phyloP scores from a whole-genome alignment of 53 echinoderm and acorn worm species.

The Temnopleurus reevesii region DNA sequence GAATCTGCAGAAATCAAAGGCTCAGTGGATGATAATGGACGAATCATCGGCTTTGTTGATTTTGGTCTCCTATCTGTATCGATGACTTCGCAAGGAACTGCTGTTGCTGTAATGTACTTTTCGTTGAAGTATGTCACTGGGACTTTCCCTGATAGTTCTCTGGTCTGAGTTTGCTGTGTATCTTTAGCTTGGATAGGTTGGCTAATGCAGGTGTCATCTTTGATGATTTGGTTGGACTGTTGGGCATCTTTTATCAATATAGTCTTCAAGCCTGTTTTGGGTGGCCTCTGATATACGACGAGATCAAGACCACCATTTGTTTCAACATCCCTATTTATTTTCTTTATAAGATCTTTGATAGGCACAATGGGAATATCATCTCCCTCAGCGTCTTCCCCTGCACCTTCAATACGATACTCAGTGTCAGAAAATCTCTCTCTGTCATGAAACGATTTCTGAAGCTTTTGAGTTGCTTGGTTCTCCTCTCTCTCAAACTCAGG shows the following conservation, averaged over 20 bases:
- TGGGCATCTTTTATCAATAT: constrained; percentile 34
- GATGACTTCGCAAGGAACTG: not conserved
- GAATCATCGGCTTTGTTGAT: not conserved
- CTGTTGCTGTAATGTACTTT: constrained; percentile 39
- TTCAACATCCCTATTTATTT: constrained; percentile 36
- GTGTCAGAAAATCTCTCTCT: constrained; percentile 39
- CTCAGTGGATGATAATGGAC: not conserved
- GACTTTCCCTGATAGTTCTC: not conserved
- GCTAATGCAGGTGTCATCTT: constrained; percentile 22
- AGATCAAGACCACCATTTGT: not conserved
- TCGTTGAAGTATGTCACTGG: constrained; percentile 26
- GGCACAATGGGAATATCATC: constrained; percentile 20
- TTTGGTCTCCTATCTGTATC: not conserved
- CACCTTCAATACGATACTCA: constrained; percentile 50
- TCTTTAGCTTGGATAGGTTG: not conserved
- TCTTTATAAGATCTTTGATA: constrained; percentile 59
- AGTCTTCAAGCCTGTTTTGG: constrained; percentile 40
- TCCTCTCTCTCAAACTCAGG: constrained; percentile 28
- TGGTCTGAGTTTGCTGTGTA: not conserved
- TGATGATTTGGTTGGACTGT: constrained; percentile 5
- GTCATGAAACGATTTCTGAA: not conserved
- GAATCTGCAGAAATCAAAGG: not conserved
- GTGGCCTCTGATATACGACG: not conserved
- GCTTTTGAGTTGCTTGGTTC: not conserved
- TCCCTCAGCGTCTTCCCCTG: not conserved